Evolutionary conservation across 1,140 invertebrate genomes (phyloP).

Genomic region (Ridgeia piscesae): DNA sequence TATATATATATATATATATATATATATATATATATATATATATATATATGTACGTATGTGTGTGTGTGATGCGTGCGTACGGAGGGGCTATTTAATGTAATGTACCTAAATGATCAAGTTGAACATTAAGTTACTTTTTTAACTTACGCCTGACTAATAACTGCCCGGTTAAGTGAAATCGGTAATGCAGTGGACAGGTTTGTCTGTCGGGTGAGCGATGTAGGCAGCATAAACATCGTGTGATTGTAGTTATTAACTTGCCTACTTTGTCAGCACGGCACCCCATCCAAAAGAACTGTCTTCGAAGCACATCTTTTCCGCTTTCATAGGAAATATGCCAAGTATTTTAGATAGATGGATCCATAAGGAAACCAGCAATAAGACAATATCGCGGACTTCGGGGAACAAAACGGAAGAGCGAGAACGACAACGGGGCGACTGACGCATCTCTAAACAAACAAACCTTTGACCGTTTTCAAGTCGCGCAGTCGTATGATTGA

Average conservation of each 20-base stretch:
- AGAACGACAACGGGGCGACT: neutral
- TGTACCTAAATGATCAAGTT: neutral
- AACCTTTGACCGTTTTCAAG: neutral
- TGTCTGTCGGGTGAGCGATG: too few species aligned
- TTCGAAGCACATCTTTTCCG: neutral
- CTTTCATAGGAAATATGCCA: neutral
- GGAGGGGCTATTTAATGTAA: neutral
- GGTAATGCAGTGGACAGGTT: too few species aligned
- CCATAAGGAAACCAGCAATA: neutral
- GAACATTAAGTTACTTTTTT: neutral
- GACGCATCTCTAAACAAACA: neutral
- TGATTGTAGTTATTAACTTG: too few species aligned
- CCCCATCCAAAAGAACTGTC: neutral
- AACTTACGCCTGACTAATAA: neutral
- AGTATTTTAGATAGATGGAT: neutral
- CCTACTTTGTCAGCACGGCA: too few species aligned
- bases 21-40: constrained; percentile 7
- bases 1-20: neutral
- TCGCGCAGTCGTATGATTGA: neutral
- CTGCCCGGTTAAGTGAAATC: too few species aligned
- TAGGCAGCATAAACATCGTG: too few species aligned
- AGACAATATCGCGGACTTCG: neutral
- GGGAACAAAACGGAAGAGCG: too few species aligned
- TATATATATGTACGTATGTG: neutral
- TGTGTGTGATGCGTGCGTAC: too few species aligned